Base-by-base conservation (phyloP, 2,113 vertebrate species). In the Pterocles burchelli region DNA sequence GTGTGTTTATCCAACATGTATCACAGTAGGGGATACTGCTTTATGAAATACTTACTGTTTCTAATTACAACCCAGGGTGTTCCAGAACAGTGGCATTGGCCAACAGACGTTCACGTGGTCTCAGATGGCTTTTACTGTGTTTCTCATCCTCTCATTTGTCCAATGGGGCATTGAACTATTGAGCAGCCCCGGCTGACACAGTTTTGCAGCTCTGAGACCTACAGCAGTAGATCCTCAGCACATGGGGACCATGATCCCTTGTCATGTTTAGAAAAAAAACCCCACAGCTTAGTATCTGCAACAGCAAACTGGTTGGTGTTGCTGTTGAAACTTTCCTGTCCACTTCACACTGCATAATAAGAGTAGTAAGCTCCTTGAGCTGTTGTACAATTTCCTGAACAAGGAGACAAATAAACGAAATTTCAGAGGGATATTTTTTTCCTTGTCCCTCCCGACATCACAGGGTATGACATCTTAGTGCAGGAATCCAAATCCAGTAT, bases 361-460 rank as follows among this genome's bases (percentile, higher is more conserved):
- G 34, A 78, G 16, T 73, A 80, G 22, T 16, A 26, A 72, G 61
- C 20, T 57, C 38, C 26, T 68, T 26, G 38, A 84, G 46, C 58
- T 66, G 18, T 63, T 85, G n/a, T 55, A 63, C 58, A 83, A 34
- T 89, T 78, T 80, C 34, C 65, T 55, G 24, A 70, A 45, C 74
- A 87, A 93, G 45, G 26, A 91, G 11, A 11, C 33, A 79, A 82
- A 91, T 29, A 91, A 75, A 85, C 70, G 36, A 16, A 55, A 88
- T 91, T 95, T 89, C 85, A 94, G 75, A 89, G 34, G 71, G 48
- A 59, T 90, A 41, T 70, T 45, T 92, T 85, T 55, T 80, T 95
- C 89, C 66, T 95, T 93, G 67, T 90, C 90, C 68, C 66, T 92
- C 46, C 38, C 84, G 95, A 91, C 95, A 95, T 94, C 62, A 71